Evolutionary conservation across 2,113 vertebrate genomes (phyloP).

Genomic region (Strigops habroptila): DNA sequence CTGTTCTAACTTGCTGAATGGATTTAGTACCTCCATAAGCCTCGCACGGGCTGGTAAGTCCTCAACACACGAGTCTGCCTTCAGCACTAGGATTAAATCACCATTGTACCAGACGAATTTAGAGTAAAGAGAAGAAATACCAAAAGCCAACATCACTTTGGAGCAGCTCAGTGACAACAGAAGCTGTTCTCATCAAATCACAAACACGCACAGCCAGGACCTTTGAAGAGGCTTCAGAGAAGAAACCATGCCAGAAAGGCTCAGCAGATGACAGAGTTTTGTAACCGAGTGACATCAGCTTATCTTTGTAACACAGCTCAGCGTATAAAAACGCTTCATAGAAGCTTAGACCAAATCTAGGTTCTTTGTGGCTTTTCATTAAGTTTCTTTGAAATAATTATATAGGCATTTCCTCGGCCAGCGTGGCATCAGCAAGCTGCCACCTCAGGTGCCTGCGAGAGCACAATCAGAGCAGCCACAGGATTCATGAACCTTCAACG

Average conservation of each 20-base stretch:
- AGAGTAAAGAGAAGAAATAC: not conserved
- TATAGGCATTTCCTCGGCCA: not conserved
- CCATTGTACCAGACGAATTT: not conserved
- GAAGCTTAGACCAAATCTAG: not conserved
- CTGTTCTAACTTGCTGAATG: not conserved
- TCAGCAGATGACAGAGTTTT: not conserved
- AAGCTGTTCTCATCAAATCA: not conserved
- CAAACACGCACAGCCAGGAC: not conserved
- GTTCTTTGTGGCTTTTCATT: not conserved
- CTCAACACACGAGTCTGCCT: rapidly evolving
- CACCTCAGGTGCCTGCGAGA: not conserved
- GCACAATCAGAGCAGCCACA: not conserved
- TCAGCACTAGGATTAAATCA: not conserved
- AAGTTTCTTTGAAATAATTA: slow-evolving; percentile 38
- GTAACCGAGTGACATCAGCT: slow-evolving; percentile 6
- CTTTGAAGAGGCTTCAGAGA: slow-evolving; percentile 11
- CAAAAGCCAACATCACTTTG: not conserved
- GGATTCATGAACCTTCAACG: rapidly evolving
- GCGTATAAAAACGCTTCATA: not conserved
- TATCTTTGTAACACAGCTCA: not conserved
- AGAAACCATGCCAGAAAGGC: not conserved
- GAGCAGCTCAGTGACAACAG: not conserved
- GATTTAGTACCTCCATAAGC: not conserved
- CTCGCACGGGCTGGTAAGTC: not conserved
- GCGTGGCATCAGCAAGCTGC: not conserved